Evolutionary conservation across 2,888 invertebrate species (phyloP).

Genomic region (Nymphalis c-album): DNA sequence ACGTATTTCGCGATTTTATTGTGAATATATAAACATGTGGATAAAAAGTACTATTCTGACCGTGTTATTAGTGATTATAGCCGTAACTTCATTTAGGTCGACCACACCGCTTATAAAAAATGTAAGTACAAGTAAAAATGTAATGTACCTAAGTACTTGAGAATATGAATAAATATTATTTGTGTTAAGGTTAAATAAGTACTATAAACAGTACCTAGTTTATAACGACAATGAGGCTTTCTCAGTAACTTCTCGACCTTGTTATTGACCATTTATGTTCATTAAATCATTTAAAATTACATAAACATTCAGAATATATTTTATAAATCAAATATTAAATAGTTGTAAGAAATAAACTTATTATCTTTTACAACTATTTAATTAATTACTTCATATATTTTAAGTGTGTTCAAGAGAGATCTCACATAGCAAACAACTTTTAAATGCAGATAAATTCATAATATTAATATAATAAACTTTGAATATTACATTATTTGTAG

Average conservation of each 20-base stretch:
- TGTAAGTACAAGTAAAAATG: constrained; percentile 56
- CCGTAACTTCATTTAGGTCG: constrained; percentile 47
- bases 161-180: not conserved
- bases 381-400: too few species aligned
- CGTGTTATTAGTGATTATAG: constrained; percentile 30
- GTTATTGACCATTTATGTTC: not conserved
- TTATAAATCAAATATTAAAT: too few species aligned
- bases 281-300: too few species aligned
- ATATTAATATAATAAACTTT: too few species aligned
- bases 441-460: too few species aligned
- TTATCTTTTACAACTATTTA: too few species aligned
- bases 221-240: not conserved
- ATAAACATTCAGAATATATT: too few species aligned
- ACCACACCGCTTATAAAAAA: constrained; percentile 66
- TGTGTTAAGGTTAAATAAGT: constrained; percentile 19
- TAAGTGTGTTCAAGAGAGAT: too few species aligned
- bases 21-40: constrained; percentile 18
- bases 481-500: too few species aligned
- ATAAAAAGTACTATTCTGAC: constrained; percentile 31
- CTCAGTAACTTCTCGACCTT: not conserved
- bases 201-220: not conserved
- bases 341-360: too few species aligned
- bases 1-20: constrained; percentile 20
- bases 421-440: too few species aligned
- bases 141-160: too few species aligned